These are phyloP conservation scores for Oenanthe oenanthe DNA, from an alignment of 2,113 vertebrate species.

Conservation along the genomic window DNA sequence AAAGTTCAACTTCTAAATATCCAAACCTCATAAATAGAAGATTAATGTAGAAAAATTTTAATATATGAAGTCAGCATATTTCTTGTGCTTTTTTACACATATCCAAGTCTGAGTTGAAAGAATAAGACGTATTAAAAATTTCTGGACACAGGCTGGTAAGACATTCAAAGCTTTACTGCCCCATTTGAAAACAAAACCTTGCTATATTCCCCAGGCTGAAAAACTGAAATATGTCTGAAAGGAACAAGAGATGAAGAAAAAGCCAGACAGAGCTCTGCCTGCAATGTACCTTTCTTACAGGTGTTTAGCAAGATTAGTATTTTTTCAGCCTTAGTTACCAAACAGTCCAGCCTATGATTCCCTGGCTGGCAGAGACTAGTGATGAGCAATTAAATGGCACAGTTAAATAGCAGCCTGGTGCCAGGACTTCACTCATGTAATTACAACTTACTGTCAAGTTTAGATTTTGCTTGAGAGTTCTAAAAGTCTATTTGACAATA, in stretches of 20 bases:
- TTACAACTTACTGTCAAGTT: not conserved
- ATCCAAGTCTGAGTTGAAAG: not conserved
- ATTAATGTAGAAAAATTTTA: not conserved
- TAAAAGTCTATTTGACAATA: not conserved
- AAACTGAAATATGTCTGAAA: not conserved
- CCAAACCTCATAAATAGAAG: not conserved
- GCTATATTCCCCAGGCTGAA: not conserved
- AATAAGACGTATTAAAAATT: not conserved
- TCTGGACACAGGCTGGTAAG: not conserved
- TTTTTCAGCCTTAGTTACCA: not conserved
- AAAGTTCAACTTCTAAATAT: slow-evolving; percentile 25
- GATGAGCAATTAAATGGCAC: not conserved
- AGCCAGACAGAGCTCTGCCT: not conserved
- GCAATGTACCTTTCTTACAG: not conserved
- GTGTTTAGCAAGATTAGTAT: not conserved
- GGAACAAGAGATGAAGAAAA: not conserved
- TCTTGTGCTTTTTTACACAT: not conserved
- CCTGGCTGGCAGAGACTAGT: not conserved
- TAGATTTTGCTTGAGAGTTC: not conserved
- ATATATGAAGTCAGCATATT: not conserved
- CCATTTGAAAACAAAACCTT: not conserved
- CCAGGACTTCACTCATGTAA: not conserved
- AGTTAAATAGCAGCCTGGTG: not conserved
- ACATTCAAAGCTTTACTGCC: not conserved
- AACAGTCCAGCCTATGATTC: not conserved